A percentile compares a stretch with the other conserved stretches of the same genome.
Evolutionary conservation across 2,888 invertebrate genomes (phyloP).

Genomic region (Plemyria rubiginata): DNA sequence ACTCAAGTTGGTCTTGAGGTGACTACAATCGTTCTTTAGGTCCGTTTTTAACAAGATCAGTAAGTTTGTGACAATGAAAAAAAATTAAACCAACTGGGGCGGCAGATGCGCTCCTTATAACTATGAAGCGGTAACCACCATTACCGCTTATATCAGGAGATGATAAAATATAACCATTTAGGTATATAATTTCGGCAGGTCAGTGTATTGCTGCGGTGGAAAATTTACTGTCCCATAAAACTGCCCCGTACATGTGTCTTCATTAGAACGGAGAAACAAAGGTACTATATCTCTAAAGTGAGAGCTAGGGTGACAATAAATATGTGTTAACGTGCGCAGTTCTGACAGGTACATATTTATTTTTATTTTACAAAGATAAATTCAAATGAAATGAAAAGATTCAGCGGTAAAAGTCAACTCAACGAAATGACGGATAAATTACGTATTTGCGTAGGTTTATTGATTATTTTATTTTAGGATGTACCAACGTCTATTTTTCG

Average conservation of each 20-base stretch:
- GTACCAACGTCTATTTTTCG: too few relatives aligned
- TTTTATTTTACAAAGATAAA: not conserved
- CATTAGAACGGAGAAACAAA: slow-evolving; percentile 25
- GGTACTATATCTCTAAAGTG: slow-evolving; percentile 8
- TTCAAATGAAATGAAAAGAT: not conserved
- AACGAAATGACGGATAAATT: not conserved
- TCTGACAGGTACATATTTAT: not conserved
- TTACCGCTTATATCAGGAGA: too few relatives aligned
- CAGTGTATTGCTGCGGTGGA: not conserved
- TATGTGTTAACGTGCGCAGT: slow-evolving; percentile 7
- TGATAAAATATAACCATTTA: too few relatives aligned
- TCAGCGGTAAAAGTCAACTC: not conserved
- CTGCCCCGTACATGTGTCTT: slow-evolving; percentile 27
- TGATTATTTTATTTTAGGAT: not conserved
- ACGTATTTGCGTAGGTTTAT: not conserved
- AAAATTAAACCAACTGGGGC: too few relatives aligned
- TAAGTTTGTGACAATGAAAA: too few relatives aligned
- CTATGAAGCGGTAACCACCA: too few relatives aligned
- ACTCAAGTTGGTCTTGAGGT: too few relatives aligned
- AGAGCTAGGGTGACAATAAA: slow-evolving; percentile 17
- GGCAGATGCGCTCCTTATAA: too few relatives aligned
- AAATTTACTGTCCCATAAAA: slow-evolving; percentile 23
- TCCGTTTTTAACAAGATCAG: too few relatives aligned
- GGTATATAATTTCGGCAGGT: not conserved
- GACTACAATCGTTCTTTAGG: too few relatives aligned